Evolutionary conservation across 2,888 invertebrate genomes (phyloP).

Genomic region (Napeogenes sylphis): DNA sequence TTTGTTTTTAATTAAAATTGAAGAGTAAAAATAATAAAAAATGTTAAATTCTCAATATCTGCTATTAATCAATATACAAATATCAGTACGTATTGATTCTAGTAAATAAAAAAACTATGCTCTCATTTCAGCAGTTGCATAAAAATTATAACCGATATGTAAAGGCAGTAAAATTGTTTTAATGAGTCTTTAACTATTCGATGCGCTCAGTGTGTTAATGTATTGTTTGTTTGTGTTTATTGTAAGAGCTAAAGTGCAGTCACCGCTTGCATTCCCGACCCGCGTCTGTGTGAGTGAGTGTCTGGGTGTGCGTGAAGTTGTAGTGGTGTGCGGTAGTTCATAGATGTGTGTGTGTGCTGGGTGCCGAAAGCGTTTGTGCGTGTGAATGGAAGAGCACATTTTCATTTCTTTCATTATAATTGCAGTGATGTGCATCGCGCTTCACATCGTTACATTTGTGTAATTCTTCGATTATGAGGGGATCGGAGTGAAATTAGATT

Average conservation of each 20-base stretch:
- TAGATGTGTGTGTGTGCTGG: conserved; percentile 57
- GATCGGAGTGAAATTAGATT: conserved; percentile 29
- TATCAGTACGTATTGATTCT: neutral
- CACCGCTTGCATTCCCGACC: conserved; percentile 75
- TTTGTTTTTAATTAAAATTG: too few relatives aligned
- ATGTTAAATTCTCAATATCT: too few relatives aligned
- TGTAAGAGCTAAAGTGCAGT: conserved; percentile 76
- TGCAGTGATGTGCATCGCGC: conserved; percentile 72
- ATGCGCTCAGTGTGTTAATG: conserved; percentile 61
- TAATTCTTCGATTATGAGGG: conserved; percentile 51
- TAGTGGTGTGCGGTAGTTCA: conserved; percentile 45
- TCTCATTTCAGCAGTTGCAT: conserved; percentile 1
- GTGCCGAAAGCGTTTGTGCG: conserved; percentile 73
- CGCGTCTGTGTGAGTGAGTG: conserved; percentile 53
- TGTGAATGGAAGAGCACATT: conserved; percentile 77
- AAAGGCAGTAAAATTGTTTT: conserved; percentile 29
- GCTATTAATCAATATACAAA: too few relatives aligned
- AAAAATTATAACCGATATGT: conserved; percentile 35
- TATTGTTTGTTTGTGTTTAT: conserved; percentile 77
- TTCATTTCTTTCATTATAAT: conserved; percentile 70
- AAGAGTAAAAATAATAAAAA: too few relatives aligned
- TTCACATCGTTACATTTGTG: conserved; percentile 42
- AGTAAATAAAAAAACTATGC: neutral
- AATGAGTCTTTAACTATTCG: conserved; percentile 49
- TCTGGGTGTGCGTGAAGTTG: conserved; percentile 29